These are phyloP conservation scores for Mola mola DNA, from an alignment of 2,113 vertebrate species.

Conservation along the genomic window DNA sequence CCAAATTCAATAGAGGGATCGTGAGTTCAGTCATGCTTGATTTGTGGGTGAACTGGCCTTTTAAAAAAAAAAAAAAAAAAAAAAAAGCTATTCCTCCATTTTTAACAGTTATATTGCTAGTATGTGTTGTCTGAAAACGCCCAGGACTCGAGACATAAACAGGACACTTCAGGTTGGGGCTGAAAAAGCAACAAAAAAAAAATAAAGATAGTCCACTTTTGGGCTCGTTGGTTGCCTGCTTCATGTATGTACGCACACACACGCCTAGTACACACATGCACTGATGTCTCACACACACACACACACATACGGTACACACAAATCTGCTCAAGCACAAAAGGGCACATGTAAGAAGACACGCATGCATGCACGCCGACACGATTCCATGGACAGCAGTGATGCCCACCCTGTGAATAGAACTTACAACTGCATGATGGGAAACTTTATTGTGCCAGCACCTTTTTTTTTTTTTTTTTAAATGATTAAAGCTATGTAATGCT, in stretches of 20 bases:
- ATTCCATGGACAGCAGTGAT: constrained; percentile 62
- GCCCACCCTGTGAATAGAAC: constrained; percentile 77
- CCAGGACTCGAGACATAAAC: constrained; percentile 35
- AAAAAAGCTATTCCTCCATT: neutral
- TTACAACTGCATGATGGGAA: constrained; percentile 80
- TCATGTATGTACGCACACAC: constrained; percentile 21
- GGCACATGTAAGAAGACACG: constrained; percentile 70
- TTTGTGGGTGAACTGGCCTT: constrained; percentile 15
- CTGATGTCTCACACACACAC: constrained; percentile 26
- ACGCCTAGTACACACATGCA: neutral
- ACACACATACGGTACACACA: constrained; percentile 42
- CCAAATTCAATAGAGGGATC: constrained; percentile 20
- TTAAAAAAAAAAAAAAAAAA: neutral
- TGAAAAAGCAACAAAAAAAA: constrained; percentile 29
- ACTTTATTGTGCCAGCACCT: constrained; percentile 78
- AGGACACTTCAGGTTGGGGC: constrained; percentile 21
- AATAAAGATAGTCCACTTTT: neutral
- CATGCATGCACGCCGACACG: constrained; percentile 78
- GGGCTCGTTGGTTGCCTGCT: constrained; percentile 52
- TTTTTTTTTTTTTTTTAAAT: constrained; percentile 21
- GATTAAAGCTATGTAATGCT: constrained; percentile 57
- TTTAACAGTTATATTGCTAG: constrained; percentile 3
- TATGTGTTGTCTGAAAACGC: constrained; percentile 3
- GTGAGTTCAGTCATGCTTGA: neutral
- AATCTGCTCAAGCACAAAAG: constrained; percentile 80